Percentiles rank a stretch among this genome's conserved stretches.
Evolutionary conservation across 2,797 vertebrate genomes (phyloP).

Genomic region (Sebastes iracundus): DNA sequence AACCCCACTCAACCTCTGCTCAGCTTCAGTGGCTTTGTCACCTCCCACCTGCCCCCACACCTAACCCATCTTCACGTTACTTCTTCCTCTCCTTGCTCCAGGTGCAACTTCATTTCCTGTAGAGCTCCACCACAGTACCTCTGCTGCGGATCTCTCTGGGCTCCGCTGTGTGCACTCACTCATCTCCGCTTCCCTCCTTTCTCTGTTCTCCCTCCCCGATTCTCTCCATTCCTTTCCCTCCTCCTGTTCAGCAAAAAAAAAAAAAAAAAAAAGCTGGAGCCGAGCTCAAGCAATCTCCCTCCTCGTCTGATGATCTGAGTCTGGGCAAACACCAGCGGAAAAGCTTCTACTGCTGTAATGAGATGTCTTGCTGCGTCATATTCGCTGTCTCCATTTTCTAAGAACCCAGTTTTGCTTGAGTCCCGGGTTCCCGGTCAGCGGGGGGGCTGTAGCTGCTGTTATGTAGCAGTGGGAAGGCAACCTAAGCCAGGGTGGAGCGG

Average conservation of each 20-base stretch:
- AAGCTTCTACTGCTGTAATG: constrained; percentile 70
- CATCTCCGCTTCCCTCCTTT: constrained; percentile 28
- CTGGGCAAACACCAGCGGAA: constrained; percentile 67
- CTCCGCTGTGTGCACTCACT: constrained; percentile 32
- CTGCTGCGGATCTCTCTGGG: constrained; percentile 29
- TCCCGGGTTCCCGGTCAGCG: constrained; percentile 56
- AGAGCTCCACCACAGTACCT: constrained; percentile 41
- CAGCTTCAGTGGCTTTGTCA: constrained; percentile 75
- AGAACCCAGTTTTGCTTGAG: constrained; percentile 56
- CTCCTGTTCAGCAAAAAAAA: constrained; percentile 30
- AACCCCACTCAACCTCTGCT: constrained; percentile 80
- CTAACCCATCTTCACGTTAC: constrained; percentile 64
- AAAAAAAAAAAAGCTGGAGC: constrained; percentile 31
- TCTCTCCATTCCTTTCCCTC: constrained; percentile 22
- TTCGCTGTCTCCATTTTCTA: constrained; percentile 64
- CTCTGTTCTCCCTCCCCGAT: background rate
- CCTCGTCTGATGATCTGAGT: constrained; percentile 62
- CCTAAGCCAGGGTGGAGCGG: constrained; percentile 64
- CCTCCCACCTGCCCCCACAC: constrained; percentile 67
- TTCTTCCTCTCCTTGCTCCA: constrained; percentile 65
- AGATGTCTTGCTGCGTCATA: constrained; percentile 74
- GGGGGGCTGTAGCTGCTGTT: constrained; percentile 67
- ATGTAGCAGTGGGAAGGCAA: constrained; percentile 66
- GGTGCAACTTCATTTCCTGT: constrained; percentile 74
- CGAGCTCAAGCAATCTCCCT: constrained; percentile 52